Conservation (phyloP, 2,797 vertebrate genomes). For the Merluccius polli region DNA sequence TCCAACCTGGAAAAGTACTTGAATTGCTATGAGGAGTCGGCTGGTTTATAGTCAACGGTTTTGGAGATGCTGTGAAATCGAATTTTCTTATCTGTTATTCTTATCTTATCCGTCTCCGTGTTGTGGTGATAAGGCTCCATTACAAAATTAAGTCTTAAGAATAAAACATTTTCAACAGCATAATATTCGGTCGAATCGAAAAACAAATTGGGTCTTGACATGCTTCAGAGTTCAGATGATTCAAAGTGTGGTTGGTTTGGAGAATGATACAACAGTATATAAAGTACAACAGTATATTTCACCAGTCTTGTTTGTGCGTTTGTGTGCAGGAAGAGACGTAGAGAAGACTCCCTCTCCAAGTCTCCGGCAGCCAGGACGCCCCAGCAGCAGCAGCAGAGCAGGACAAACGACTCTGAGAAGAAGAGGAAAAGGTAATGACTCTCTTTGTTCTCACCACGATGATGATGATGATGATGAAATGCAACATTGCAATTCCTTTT, state of each 20-base stretch:
- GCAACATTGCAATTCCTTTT: no score
- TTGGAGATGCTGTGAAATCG: background rate
- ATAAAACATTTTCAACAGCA: no score
- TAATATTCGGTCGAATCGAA: no score
- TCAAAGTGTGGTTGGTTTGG: background rate
- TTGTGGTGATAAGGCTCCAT: background rate
- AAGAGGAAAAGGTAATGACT: slow-evolving; percentile 93
- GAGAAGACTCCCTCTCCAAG: slow-evolving; percentile 86
- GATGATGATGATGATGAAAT: no score
- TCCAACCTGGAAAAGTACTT: background rate
- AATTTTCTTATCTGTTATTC: no score
- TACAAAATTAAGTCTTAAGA: background rate
- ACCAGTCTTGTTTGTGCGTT: slow-evolving; percentile 7
- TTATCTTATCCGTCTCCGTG: no score
- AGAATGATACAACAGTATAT: background rate
- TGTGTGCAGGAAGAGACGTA: slow-evolving; percentile 78
- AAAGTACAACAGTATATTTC: background rate
- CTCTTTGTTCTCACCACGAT: background rate
- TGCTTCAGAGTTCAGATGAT: background rate
- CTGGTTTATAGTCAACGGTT: background rate
- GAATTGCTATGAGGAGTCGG: background rate
- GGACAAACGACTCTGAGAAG: slow-evolving; percentile 86
- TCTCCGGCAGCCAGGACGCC: slow-evolving; percentile 80
- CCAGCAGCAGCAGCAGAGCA: slow-evolving; percentile 78
- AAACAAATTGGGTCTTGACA: background rate